These are phyloP conservation scores for Berghia stephanieae DNA, from an alignment of 1,140 invertebrate species.

Conservation along the genomic window DNA sequence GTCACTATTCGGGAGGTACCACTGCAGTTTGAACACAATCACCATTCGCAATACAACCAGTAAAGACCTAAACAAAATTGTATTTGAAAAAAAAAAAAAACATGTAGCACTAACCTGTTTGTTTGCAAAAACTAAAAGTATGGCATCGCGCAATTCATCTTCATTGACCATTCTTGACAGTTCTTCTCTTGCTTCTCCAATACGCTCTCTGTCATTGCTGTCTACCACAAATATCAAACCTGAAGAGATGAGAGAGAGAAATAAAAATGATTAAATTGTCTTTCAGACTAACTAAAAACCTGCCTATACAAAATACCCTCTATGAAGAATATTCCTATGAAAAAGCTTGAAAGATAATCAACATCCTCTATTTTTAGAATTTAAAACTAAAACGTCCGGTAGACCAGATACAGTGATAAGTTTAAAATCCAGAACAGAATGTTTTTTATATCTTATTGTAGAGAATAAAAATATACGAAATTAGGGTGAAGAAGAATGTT, in stretches of 20 bases:
- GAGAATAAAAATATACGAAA: background rate
- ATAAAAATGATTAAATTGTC: too few relatives aligned
- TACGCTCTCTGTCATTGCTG: conserved; percentile 94
- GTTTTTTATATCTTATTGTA: background rate
- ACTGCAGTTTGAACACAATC: too few relatives aligned
- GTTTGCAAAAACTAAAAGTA: conserved; percentile 97
- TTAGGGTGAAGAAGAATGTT: background rate
- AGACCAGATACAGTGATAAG: too few relatives aligned
- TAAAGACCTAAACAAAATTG: background rate
- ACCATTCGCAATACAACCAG: too few relatives aligned
- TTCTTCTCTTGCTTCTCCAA: conserved; percentile 92
- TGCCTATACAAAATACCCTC: too few relatives aligned
- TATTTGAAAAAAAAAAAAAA: conserved; percentile 2
- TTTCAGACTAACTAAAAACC: conserved; percentile 31
- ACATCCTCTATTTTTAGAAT: background rate
- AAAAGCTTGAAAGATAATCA: background rate
- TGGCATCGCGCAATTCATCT: conserved; percentile 96
- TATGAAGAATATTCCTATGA: too few relatives aligned
- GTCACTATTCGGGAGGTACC: too few relatives aligned
- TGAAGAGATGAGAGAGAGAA: conserved; percentile 63
- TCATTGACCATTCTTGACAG: conserved; percentile 93
- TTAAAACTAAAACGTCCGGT: background rate
- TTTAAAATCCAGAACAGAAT: too few relatives aligned
- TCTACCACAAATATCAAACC: conserved; percentile 98
- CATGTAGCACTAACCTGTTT: conserved; percentile 79